A percentile compares a stretch with the other conserved stretches of the same genome.
Conservation (phyloP, 2,113 vertebrate genomes). For the Oncorhynchus clarkii region DNA sequence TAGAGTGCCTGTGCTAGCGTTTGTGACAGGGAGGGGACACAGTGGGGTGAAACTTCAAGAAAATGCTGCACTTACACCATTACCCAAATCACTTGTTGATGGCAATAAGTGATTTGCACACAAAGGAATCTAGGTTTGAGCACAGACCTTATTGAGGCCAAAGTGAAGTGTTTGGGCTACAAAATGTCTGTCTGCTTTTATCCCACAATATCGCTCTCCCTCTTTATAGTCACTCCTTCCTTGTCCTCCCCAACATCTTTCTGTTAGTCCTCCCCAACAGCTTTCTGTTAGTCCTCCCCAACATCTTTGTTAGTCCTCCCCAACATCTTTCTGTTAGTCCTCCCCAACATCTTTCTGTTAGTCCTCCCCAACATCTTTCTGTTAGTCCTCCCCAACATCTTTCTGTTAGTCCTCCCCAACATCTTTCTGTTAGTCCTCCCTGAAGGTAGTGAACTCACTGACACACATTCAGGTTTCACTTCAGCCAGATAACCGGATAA, state of each 20-base stretch:
- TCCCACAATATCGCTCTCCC: not conserved
- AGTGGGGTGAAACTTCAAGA: too few relatives aligned
- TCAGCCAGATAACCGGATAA: not conserved
- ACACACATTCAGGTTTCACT: not conserved
- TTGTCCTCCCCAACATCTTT: not conserved
- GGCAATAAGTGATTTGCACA: not conserved
- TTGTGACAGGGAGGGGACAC: too few relatives aligned
- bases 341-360: not conserved
- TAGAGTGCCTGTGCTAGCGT: too few relatives aligned
- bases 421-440: not conserved
- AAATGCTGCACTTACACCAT: too few relatives aligned
- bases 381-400: not conserved
- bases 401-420: not conserved
- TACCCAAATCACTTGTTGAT: too few relatives aligned
- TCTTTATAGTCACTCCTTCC: not conserved
- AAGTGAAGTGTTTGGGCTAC: not conserved
- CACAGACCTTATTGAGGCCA: not conserved
- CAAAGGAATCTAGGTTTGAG: too few relatives aligned
- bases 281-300: not conserved
- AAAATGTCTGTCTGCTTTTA: not conserved
- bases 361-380: not conserved
- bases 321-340: not conserved
- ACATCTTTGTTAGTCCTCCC: not conserved
- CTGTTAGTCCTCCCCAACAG: not conserved
- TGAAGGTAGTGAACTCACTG: not conserved